Evolutionary conservation across 2,113 vertebrate species (phyloP).

Genomic region (Scopus umbretta): DNA sequence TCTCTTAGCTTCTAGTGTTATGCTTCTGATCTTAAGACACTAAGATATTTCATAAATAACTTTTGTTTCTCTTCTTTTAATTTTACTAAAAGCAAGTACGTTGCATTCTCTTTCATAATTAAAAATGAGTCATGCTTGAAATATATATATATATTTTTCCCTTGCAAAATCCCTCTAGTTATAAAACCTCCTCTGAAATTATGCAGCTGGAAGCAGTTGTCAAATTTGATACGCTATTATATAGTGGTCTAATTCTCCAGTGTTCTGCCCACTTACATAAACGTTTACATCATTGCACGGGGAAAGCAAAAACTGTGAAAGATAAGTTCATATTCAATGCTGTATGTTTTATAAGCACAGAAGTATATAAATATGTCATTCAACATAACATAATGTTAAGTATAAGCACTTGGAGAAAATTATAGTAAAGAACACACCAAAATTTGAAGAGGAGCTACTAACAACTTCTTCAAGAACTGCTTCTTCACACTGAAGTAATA

Average conservation of each 20-base stretch:
- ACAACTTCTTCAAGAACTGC: not conserved
- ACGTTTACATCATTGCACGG: not conserved
- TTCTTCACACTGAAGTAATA: not conserved
- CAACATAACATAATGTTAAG: not conserved
- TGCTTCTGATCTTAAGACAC: not conserved
- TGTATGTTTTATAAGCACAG: not conserved
- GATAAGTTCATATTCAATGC: not conserved
- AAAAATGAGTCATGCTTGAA: constrained; percentile 7
- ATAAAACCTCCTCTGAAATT: not conserved
- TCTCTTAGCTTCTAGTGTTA: constrained; percentile 33
- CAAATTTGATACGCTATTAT: not conserved
- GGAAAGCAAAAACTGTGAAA: not conserved
- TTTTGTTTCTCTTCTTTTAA: constrained; percentile 10
- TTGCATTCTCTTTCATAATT: not conserved
- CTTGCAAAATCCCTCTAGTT: not conserved
- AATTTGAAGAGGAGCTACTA: not conserved
- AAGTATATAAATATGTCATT: not conserved
- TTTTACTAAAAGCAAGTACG: constrained; percentile 2
- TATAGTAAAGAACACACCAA: not conserved
- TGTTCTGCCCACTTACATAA: not conserved
- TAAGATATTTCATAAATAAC: constrained; percentile 16
- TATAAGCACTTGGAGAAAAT: not conserved
- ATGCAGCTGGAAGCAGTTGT: not conserved
- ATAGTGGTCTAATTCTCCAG: not conserved
- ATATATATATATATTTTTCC: not conserved